Base-by-base conservation (phyloP, 1,140 invertebrate species). In the Drosophila fuyamai region DNA sequence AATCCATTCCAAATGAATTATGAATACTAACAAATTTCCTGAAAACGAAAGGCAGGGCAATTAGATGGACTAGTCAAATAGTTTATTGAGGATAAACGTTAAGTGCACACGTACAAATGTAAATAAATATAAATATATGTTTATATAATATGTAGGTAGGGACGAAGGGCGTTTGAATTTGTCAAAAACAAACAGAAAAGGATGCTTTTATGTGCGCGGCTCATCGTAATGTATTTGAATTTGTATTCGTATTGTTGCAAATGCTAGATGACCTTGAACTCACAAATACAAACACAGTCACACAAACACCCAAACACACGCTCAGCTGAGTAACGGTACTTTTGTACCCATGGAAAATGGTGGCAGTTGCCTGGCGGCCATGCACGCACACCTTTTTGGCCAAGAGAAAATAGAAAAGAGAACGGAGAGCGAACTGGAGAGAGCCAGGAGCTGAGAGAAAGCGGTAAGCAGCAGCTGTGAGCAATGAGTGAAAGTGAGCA, bases 181-280 rank as follows among this genome's bases (percentile, higher is more conserved):
- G 59, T 76, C 54, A 84, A 83, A 65, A 81, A 77, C 55, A 76
- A 88, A 79, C 62, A 60, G 60, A 70, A 89, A 73, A 79, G 83
- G 74, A 88, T 81, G 65, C 81, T 73, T 83, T 73, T 55, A 60
- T 80, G 76, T 72, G 71, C 56, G 62, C 66, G 53, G 66, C 81
- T 66, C 61, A 79, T 76, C 80, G 65, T 79, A 86, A 88, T 88
- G 76, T 82, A 83, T 88, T 81, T 86, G 83, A 82, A 79, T 82
- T 86, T 78, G 71, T 80, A 62, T 75, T 79, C 78, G 85, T 79
- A 81, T 81, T 86, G 81, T 90, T 91, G 85, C 79, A 89, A 91
- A 82, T 89, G 76, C 78, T 91, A 85, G 90, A 89, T 91, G 89
- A 91, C 89, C 89, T 91, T 91, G 89, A 91, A 91, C 89, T 91